Evolutionary conservation across 2,888 invertebrate genomes (phyloP), one percentile per base, ranked within the genome.

Genomic region (Agonopterix subpropinquella): DNA sequence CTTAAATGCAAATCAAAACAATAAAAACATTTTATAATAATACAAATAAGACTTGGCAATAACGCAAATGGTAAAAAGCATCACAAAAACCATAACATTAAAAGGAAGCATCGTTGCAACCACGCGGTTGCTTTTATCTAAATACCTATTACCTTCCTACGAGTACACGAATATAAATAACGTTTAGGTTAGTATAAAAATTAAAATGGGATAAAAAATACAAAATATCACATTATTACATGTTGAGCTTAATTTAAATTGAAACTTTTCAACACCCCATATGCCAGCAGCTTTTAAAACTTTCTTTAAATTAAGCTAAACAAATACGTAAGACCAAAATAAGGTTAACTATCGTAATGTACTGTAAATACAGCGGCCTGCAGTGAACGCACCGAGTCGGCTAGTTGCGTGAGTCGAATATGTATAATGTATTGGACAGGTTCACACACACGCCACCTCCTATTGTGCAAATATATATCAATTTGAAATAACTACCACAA

Each of bases 171-270:
- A 70, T 72, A 76, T 75, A 79, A 78, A 81, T 80, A 80, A 73
- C 71, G 71, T 62, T 63, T 59, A 28, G 28, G 67, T 77, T 71
- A 73, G 70, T 74, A 70, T 74, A 72, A 75, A 79, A 81, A 74
- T 73, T 66, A 75, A 77, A 83, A 77, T 73, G 73, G 80, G 78
- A 70, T 77, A 80, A 81, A 28, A 79, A 82, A 80, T 79, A 81
- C 78, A 87, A 87, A 89, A 89, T 89, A 89, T 89, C 89, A 89
- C 89, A 87, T 83, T 80, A 80, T 84, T 86, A 85, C 76, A 79
- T 80, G 88, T 88, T 85, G 86, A 88, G 89, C 88, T 88, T 85
- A 87, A 88, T 88, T 87, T 82, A 85, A 86, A 80, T 76, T 59
- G 65, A 71, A 74, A 68, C 62, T 64, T 60, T 55, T 49, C 52